phyloP scores from a whole-genome alignment of 2,113 vertebrate species.

The Austrofundulus limnaeus region DNA sequence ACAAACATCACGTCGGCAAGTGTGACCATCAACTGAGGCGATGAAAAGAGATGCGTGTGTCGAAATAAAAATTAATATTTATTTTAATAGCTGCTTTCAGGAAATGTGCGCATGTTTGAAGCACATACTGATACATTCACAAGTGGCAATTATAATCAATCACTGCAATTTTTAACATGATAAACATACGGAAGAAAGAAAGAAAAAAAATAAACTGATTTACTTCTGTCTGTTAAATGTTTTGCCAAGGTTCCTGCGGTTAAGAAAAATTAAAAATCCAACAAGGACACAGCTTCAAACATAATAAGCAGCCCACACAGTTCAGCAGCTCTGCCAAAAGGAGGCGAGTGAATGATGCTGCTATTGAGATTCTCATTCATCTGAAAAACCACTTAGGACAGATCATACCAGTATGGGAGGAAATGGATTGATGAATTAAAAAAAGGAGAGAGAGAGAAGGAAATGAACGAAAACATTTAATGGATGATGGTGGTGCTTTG shows the following conservation, averaged over 20 bases:
- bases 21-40: slow-evolving; percentile 18
- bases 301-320: slow-evolving; percentile 31
- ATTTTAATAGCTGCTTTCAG: neutral
- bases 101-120: slow-evolving; percentile 3
- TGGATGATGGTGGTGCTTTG: slow-evolving; percentile 4
- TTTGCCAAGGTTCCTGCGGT: slow-evolving; percentile 28
- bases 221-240: slow-evolving; percentile 20
- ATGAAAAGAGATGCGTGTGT: neutral
- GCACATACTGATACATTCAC: neutral
- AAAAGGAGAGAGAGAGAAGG: neutral
- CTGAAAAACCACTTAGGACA: slow-evolving; percentile 13
- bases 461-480: slow-evolving; percentile 19
- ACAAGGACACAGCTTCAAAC: slow-evolving; percentile 30
- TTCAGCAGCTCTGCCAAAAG: slow-evolving; percentile 29
- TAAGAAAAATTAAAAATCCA: slow-evolving; percentile 50
- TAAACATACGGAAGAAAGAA: slow-evolving; percentile 4
- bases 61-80: too few relatives aligned
- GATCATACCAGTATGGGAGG: slow-evolving; percentile 1
- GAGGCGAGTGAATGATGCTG: slow-evolving; percentile 20
- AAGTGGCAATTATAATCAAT: neutral
- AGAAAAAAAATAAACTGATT: slow-evolving; percentile 10
- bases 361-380: slow-evolving; percentile 26
- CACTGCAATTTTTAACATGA: slow-evolving; percentile 11
- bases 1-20: slow-evolving; percentile 13
- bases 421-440: slow-evolving; percentile 16